These are phyloP conservation scores for Rhinella marina DNA, from an alignment of 2,797 vertebrate species.

Conservation along the genomic window DNA sequence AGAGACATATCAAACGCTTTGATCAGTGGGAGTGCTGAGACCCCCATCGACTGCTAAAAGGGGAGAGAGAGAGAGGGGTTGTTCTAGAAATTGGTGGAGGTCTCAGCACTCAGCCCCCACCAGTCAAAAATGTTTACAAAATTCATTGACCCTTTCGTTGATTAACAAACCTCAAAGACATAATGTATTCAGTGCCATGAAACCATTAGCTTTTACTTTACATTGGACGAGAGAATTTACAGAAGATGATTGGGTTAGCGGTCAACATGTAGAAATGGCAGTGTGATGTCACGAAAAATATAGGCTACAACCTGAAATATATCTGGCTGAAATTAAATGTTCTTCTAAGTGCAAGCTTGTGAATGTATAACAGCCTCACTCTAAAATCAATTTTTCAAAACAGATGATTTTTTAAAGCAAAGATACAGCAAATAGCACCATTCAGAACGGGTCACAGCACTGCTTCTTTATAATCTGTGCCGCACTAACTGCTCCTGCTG, in stretches of 20 bases:
- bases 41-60: no score
- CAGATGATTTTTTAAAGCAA: constrained; percentile 36
- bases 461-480: constrained; percentile 34
- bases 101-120: no score
- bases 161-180: no score
- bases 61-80: no score
- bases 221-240: background rate
- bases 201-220: background rate
- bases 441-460: constrained; percentile 39
- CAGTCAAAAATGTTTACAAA: no score
- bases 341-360: background rate
- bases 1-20: no score
- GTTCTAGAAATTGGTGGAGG: no score
- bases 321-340: background rate
- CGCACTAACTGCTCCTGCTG: background rate
- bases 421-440: constrained; percentile 22
- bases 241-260: background rate
- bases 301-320: background rate
- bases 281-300: background rate
- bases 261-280: background rate
- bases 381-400: constrained; percentile 47
- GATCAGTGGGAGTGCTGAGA: no score
- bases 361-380: constrained; percentile 10
- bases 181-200: background rate
- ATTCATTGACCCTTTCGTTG: no score